Conservation (phyloP, 1,140 invertebrate genomes). For the Battus philenor region DNA sequence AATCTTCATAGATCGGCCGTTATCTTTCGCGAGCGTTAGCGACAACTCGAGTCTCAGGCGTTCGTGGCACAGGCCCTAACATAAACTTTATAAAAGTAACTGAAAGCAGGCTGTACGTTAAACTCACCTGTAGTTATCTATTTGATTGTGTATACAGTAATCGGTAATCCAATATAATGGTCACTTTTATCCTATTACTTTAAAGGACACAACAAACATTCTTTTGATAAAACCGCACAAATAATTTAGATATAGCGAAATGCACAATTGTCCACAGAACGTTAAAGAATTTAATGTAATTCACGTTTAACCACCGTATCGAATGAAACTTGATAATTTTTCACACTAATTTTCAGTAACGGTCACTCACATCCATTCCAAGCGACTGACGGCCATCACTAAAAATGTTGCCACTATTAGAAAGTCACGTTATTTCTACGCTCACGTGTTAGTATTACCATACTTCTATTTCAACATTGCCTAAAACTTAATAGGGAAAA, state of each 20-base stretch:
- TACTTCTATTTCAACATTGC: too few relatives aligned
- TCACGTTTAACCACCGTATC: slow-evolving; percentile 51
- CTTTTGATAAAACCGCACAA: slow-evolving; percentile 43
- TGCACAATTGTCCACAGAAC: slow-evolving; percentile 52
- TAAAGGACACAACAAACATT: slow-evolving; percentile 65
- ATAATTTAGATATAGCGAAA: slow-evolving; percentile 47
- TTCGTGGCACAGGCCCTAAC: slow-evolving; percentile 46
- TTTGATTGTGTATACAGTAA: slow-evolving; percentile 58
- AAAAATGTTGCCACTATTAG: slow-evolving; percentile 55
- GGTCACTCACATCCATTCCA: slow-evolving; percentile 46
- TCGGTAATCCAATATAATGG: slow-evolving; percentile 70
- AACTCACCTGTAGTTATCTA: slow-evolving; percentile 50
- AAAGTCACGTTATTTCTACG: slow-evolving; percentile 54
- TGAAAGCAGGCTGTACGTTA: slow-evolving; percentile 8
- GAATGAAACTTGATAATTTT: slow-evolving; percentile 53
- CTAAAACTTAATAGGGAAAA: too few relatives aligned
- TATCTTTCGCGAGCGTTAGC: slow-evolving; percentile 51
- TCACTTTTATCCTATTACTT: slow-evolving; percentile 67
- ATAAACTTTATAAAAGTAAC: neutral
- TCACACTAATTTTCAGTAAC: slow-evolving; percentile 54
- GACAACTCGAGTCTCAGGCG: slow-evolving; percentile 41
- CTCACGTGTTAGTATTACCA: slow-evolving; percentile 49
- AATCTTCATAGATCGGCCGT: slow-evolving; percentile 63
- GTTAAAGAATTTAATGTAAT: slow-evolving; percentile 37
- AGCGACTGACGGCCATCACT: slow-evolving; percentile 69